Base-by-base conservation (phyloP, 2,113 vertebrate genomes). In the Stigmatopora argus region DNA sequence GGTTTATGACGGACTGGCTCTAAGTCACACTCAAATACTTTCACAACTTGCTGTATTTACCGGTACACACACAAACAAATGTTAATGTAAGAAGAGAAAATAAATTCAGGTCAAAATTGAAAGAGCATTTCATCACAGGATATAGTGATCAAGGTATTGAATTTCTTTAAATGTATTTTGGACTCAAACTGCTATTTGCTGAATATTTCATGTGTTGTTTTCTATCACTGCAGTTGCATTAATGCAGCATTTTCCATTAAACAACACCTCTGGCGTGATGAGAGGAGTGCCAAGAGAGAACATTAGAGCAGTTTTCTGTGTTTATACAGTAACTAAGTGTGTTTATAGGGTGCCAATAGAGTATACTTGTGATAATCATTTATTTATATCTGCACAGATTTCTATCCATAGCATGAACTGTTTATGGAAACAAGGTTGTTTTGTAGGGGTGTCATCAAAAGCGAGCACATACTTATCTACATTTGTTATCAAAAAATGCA, bases 161-260 rank as follows among this genome's bases (percentile, higher is more conserved):
- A 71, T 69, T 73, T 65, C 68, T 64, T 38, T 45, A 63, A 31
- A 31, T 73, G 53, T 69, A 57, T 70, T 71, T 26, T 69, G 57
- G 65, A 69, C 44, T 72, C 69, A 59, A 21, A 64, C 51, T 64
- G 73, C 78, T 66, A 66, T 77, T 66, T 45, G n/a, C 57, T 86
- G 56, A 79, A 84, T 86, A 82, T 82, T 83, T 82, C 60, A 83
- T 79, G 57, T 21, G 59, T 71, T 78, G 52, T 83, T 83, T 77
- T 73, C 44, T 78, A 73, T 79, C 49, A 74, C 63, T 19, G 10
- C 53, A 15, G 72, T 68, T 4, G 38, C 67, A 72, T 66, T 44
- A 47, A 57, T 77, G 73, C 66, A 68, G 69, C 62, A 35, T 75
- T 78, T 63, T 75, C 62, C 41, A 21, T 62, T 68, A 65, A 65